Base-by-base conservation (phyloP, 1,140 invertebrate species). In the Drosophila saltans region DNA sequence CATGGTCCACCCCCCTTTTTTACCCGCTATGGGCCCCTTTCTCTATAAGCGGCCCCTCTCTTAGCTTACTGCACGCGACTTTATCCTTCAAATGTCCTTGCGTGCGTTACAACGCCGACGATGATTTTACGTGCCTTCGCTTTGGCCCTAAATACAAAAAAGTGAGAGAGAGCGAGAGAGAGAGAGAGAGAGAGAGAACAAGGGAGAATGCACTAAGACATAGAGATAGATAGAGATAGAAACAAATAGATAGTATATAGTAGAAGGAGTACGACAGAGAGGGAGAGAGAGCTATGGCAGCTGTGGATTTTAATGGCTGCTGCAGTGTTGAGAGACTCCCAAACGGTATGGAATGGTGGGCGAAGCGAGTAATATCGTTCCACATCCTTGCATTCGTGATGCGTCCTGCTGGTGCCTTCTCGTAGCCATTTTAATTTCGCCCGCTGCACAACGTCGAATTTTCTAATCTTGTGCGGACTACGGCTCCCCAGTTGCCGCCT, bases 81-180 rank as follows among this genome's bases (percentile, higher is more conserved):
- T 90, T 90, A 90, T 90, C 85, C 85, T 90, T 90, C 85, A 90
- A 85, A 90, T 90, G 85, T 90, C 85, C 85, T 90, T 90, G 85
- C 86, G 86, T 90, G 85, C 85, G 85, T 90, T 85, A 80, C 85
- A 89, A 72, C 70, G 84, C 77, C 84, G 77, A 76, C 75, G 74
- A 77, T 67, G 74, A 77, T 77, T 77, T 77, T 77, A 77, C 75
- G 75, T 81, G 78, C 72, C 64, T 61, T 63, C 33, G 28, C 68
- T 58, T 41, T 36, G 21, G 48, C 59, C 33, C 26, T 24, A 43
- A 40, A 21, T 26, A 41, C 45, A 52, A 21, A 48, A 21, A 7
- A 10, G 21, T 16, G 16, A 16, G 16, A 16, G 16, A 16, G 16
- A 16, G 16, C 16, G 16, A 16, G 16, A 21, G 21, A 10, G 21